Percentiles rank a stretch among this genome's conserved stretches.
These are phyloP conservation scores for Heteromyza rotundicornis DNA, from an alignment of 2,888 invertebrate species.

Conservation along the genomic window DNA sequence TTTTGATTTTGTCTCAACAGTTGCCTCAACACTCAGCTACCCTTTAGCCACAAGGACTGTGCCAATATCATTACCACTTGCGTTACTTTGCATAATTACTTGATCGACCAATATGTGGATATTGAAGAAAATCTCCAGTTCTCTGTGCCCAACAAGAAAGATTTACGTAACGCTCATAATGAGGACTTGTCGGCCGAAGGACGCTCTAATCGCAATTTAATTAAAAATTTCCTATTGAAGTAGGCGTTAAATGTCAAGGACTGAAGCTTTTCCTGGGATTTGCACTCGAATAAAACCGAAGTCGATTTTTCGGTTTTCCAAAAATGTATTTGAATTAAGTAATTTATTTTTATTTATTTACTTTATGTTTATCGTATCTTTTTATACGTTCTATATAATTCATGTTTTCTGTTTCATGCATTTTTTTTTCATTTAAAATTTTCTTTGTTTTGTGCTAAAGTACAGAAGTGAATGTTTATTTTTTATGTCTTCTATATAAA, in stretches of 20 bases:
- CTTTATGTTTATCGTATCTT: too few relatives aligned
- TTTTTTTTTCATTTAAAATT: neutral
- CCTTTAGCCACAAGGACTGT: slow-evolving; percentile 16
- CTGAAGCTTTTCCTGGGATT: too few relatives aligned
- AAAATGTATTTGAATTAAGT: neutral
- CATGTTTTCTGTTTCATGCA: neutral
- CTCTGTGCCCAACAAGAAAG: neutral
- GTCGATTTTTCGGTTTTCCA: too few relatives aligned
- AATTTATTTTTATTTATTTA: too few relatives aligned
- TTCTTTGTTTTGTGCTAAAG: neutral
- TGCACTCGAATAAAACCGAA: too few relatives aligned
- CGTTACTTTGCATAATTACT: slow-evolving; percentile 24
- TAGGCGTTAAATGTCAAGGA: neutral
- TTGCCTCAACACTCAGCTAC: slow-evolving; percentile 20
- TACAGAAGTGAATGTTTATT: neutral
- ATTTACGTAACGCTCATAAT: slow-evolving; percentile 16
- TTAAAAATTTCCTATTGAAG: neutral
- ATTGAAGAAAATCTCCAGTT: slow-evolving; percentile 19
- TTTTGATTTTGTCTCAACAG: slow-evolving; percentile 12
- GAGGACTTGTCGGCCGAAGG: slow-evolving; percentile 20
- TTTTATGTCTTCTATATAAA: neutral
- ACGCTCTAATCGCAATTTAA: slow-evolving; percentile 18
- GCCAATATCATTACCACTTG: slow-evolving; percentile 28
- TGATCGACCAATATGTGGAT: slow-evolving; percentile 15
- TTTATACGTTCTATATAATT: neutral